A percentile compares a stretch with the other conserved stretches of the same genome.
Evolutionary conservation across 2,888 invertebrate genomes (phyloP).

Genomic region (Calameuta filiformis): DNA sequence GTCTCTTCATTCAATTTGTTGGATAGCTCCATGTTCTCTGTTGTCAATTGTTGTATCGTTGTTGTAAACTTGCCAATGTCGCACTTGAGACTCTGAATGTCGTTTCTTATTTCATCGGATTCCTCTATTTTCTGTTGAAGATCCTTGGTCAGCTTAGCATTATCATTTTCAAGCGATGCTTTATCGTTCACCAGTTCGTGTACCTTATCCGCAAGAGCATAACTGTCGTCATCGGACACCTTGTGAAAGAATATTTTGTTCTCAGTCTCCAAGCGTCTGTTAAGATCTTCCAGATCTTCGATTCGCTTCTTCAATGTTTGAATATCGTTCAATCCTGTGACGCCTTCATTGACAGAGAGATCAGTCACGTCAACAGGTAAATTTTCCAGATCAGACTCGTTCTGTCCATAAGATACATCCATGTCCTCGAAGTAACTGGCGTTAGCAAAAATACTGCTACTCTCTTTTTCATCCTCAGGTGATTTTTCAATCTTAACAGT

Average conservation of each 20-base stretch:
- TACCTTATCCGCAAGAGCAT: conserved; percentile 25
- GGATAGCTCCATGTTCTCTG: conserved; percentile 53
- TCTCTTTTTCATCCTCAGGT: conserved; percentile 29
- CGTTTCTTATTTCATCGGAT: conserved; percentile 49
- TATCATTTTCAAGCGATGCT: conserved; percentile 42
- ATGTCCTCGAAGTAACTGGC: conserved; percentile 47
- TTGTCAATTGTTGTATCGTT: conserved; percentile 47
- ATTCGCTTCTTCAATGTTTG: conserved; percentile 15
- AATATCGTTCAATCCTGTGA: conserved; percentile 4
- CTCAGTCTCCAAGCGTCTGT: conserved; percentile 8
- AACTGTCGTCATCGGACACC: conserved; percentile 1
- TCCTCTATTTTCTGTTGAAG: conserved; percentile 47
- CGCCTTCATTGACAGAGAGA: neutral
- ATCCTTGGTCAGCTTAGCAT: conserved; percentile 38
- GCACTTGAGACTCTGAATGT: conserved; percentile 46
- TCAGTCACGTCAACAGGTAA: neutral
- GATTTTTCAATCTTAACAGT: neutral
- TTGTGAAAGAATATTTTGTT: conserved; percentile 5
- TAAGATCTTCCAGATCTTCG: conserved; percentile 8
- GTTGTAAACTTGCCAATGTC: conserved; percentile 47
- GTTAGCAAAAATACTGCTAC: conserved; percentile 49
- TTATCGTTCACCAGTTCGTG: conserved; percentile 32
- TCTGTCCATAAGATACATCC: conserved; percentile 27
- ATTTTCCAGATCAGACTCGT: conserved; percentile 23
- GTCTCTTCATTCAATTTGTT: conserved; percentile 44